Evolutionary conservation across 2,888 invertebrate species (phyloP).

Genomic region (Meganola albula): DNA sequence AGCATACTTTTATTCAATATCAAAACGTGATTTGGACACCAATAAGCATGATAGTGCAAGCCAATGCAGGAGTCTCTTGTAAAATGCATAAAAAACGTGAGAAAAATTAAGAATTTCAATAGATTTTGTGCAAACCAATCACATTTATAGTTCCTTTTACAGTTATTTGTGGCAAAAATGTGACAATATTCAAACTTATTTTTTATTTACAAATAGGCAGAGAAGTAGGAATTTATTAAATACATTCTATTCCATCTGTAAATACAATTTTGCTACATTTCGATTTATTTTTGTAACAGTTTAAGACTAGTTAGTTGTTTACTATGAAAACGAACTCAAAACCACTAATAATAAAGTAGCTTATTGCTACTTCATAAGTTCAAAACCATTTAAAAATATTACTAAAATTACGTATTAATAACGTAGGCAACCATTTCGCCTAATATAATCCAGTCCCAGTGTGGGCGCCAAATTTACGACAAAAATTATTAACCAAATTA

Average conservation of each 20-base stretch:
- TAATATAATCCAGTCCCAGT: not conserved
- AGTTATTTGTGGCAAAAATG: conserved; percentile 26
- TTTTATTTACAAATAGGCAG: too few relatives aligned
- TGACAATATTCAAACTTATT: conserved; percentile 20
- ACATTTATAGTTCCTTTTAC: conserved; percentile 43
- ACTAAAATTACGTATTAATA: too few relatives aligned
- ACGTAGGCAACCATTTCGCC: conserved; percentile 9
- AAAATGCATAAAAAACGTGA: conserved; percentile 43
- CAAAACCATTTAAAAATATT: too few relatives aligned
- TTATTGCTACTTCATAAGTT: too few relatives aligned
- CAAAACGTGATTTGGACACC: conserved; percentile 32
- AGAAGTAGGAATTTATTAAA: too few relatives aligned
- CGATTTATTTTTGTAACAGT: too few relatives aligned
- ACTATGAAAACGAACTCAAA: too few relatives aligned
- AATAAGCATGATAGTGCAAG: conserved; percentile 68
- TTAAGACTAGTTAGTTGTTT: too few relatives aligned
- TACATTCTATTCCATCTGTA: too few relatives aligned
- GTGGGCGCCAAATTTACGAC: conserved; percentile 4
- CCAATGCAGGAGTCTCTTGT: conserved; percentile 54
- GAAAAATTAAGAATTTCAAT: conserved; percentile 28
- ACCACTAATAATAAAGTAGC: too few relatives aligned
- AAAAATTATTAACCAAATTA: not conserved
- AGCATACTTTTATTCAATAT: conserved; percentile 45
- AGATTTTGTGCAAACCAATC: conserved; percentile 64
- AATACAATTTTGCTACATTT: too few relatives aligned